Evolutionary conservation across 2,113 vertebrate species (phyloP), one percentile per base, ranked within the genome.

Genomic region (Gopherus flavomarginatus): DNA sequence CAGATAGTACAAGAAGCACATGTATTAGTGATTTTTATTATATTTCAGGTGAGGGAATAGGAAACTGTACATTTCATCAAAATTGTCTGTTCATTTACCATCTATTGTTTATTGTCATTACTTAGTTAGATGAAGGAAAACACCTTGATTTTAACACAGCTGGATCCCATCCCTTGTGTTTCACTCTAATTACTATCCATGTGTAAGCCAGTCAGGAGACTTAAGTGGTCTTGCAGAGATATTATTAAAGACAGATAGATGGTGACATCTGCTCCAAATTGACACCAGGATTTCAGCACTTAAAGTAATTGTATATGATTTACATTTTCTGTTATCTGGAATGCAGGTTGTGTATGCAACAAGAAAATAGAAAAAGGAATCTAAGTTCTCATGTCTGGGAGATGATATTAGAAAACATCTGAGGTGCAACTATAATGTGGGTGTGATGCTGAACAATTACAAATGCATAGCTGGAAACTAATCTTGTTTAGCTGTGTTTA

Each of bases 261-360:
- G 87, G 91, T 97, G 95, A 96, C 90, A 96, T 93, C 89, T 95
- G 86, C 72, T 96, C 62, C 52, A 92, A 89, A 92, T 1, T 84
- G n/a, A 83, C 89, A 87, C 2, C 49, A 87, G 59, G 92, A 87
- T 93, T 92, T 93, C 69, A 90, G 2, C 42, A 86, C 12, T 29
- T 50, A 86, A 85, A 11, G n/a, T 95, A 59, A n/a, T 95, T 93
- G 75, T 56, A 90, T 95, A 80, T 9, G 50, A 75, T 90, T 3
- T 38, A 7, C 79, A 4, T 49, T 52, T 82, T 95, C n/a, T 78
- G 42, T 27, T 2, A 50, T 85, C 80, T 78, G 3, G 1, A 65
- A 77, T 84, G 27, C 49, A 90, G 79, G 35, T 75, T 90, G 31
- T 49, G 11, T 42, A 44, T 53, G 62, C 59, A 59, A 57, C 24